Percentiles rank a stretch among this genome's conserved stretches.
Conservation (phyloP, 2,113 vertebrate species). For the Cygnus atratus region DNA sequence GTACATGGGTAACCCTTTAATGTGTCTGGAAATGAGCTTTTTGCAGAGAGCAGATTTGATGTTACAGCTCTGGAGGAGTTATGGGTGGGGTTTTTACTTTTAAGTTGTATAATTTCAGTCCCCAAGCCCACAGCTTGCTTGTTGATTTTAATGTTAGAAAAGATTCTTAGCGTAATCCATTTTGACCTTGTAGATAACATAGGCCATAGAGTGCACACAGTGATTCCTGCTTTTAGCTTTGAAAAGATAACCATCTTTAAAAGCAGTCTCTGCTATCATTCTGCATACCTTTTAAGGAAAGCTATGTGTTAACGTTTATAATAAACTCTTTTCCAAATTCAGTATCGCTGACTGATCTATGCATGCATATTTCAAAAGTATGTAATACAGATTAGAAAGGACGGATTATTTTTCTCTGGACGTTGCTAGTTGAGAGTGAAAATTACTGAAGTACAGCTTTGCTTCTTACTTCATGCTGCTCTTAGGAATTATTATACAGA, state of each 20-base stretch:
- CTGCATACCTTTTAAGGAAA: background rate
- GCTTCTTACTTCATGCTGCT: background rate
- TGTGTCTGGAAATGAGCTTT: background rate
- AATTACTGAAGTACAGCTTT: background rate
- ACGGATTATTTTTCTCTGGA: background rate
- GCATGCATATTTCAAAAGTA: background rate
- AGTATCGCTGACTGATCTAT: background rate
- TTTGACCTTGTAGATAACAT: background rate
- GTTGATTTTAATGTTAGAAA: background rate
- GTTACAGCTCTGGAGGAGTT: background rate
- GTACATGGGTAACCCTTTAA: background rate
- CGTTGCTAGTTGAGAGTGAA: background rate
- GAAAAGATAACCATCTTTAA: background rate
- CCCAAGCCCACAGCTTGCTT: fast-evolving
- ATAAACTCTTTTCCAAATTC: background rate
- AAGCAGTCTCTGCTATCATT: background rate
- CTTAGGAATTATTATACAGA: background rate
- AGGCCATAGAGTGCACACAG: background rate
- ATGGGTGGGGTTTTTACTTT: background rate
- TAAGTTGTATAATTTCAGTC: background rate
- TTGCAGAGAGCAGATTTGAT: background rate
- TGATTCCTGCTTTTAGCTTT: background rate
- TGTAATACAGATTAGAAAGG: background rate
- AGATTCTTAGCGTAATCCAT: background rate
- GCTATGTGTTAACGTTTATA: background rate